These are phyloP conservation scores for Brenthis daphne DNA, from an alignment of 2,888 invertebrate genomes.

Conservation along the genomic window DNA sequence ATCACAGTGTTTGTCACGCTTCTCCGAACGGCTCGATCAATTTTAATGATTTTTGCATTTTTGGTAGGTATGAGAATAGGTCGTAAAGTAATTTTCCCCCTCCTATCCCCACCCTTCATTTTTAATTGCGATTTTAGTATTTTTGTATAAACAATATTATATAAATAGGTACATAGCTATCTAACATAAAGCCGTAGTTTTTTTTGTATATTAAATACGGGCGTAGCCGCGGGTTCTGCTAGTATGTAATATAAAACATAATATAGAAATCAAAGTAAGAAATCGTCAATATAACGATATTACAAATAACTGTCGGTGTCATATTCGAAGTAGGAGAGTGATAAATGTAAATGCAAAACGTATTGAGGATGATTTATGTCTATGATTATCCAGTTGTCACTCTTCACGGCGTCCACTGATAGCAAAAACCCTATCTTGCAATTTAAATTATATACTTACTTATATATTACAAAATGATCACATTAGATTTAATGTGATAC, in stretches of 20 bases:
- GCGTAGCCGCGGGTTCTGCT: neutral
- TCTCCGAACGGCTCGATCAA: no score
- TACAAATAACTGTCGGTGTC: slow-evolving; percentile 20
- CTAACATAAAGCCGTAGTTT: no score
- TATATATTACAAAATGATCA: slow-evolving; percentile 16
- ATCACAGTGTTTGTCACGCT: no score
- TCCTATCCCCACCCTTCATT: no score
- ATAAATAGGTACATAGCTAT: no score
- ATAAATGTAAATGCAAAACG: slow-evolving; percentile 28
- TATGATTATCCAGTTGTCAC: slow-evolving; percentile 30
- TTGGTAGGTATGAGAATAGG: no score
- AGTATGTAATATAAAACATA: neutral
- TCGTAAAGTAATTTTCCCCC: no score
- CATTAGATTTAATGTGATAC: slow-evolving; percentile 6
- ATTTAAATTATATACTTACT: slow-evolving; percentile 20
- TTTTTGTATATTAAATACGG: no score
- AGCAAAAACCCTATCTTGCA: slow-evolving; percentile 26
- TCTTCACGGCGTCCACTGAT: slow-evolving; percentile 14
- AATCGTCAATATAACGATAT: slow-evolving; percentile 13
- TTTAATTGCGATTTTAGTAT: no score
- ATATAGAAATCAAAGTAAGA: slow-evolving; percentile 1
- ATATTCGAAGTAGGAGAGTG: slow-evolving; percentile 23
- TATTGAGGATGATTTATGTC: slow-evolving; percentile 33
- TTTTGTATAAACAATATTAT: no score
- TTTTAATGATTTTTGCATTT: no score